Evolutionary conservation across 1,140 invertebrate genomes (phyloP), one percentile per base, ranked within the genome.

Genomic region (Onthophagus taurus): DNA sequence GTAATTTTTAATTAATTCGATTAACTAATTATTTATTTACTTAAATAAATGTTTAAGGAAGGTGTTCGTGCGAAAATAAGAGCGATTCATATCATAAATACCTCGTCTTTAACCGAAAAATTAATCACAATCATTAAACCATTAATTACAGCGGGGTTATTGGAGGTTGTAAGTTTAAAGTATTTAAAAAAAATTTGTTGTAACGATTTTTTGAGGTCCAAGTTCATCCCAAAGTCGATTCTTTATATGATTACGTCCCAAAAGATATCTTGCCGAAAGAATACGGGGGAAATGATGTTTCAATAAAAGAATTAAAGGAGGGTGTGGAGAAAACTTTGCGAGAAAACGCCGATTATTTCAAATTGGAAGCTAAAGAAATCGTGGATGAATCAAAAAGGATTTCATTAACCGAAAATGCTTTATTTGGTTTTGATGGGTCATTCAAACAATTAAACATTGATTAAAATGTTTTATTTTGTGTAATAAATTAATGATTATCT

Each of bases 211-310:
- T n/a, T 2, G 3, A 41, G 38, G 17, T 41, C 1, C 38, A 41
- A 4, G 7, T 11, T 0, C 38, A 41, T 29, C 14, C 21, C 3
- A 41, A 74, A 70, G 48, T 72, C 76, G 4, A 69, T 70, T 73
- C 74, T 0, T 52, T 83, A 0, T 77, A 73, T 49, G 66, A 76
- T 21, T 73, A 71, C 52, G 65, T 83, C 21, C 72, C 78, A 0
- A 67, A 65, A 47, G 70, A 76, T 2, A 54, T 81, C n/a, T 56
- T 83, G 19, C 80, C 80, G 0, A 64, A 68, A 11, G 80, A 83
- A 54, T 80, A 78, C 42, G 80, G 80, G 6, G 80, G 80, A 4
- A 65, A 67, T 13, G 70, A 69, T 3, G 77, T 77, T 7, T 58
- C 23, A 1, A 26, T 16, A 9, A 29, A 41, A 8, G 38, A 41